phyloP scores from a whole-genome alignment of 2,888 invertebrate species.

The Monopis laevigella region DNA sequence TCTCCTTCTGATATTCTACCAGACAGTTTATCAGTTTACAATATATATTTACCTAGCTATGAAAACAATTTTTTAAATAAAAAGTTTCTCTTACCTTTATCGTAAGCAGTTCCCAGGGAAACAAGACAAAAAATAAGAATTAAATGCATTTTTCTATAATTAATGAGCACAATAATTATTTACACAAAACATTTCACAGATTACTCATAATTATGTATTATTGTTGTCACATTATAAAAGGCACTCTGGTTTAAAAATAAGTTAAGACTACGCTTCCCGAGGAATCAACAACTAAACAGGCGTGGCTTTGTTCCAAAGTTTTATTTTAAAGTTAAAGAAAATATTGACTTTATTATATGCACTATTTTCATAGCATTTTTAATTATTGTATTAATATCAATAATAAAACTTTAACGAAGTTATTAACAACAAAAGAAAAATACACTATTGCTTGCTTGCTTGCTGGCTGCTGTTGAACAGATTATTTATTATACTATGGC shows the following conservation, averaged over 20 bases:
- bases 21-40: too few species aligned
- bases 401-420: too few species aligned
- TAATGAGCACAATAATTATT: background rate
- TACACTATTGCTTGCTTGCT: too few species aligned
- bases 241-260: background rate
- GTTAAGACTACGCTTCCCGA: background rate
- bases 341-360: too few species aligned
- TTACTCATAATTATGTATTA: background rate
- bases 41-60: too few species aligned
- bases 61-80: too few species aligned
- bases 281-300: constrained; percentile 9
- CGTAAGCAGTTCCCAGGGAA: constrained; percentile 34
- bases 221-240: background rate
- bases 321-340: background rate
- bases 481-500: too few species aligned
- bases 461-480: too few species aligned
- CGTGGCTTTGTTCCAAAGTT: constrained; percentile 8
- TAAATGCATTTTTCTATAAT: constrained; percentile 29
- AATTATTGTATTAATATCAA: too few species aligned
- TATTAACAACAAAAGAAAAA: too few species aligned
- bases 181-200: background rate
- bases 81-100: constrained; percentile 37
- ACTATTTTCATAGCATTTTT: too few species aligned
- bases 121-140: constrained; percentile 38
- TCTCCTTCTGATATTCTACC: too few species aligned